Conservation (phyloP, 2,797 vertebrate species). For the Sardinella longiceps region DNA sequence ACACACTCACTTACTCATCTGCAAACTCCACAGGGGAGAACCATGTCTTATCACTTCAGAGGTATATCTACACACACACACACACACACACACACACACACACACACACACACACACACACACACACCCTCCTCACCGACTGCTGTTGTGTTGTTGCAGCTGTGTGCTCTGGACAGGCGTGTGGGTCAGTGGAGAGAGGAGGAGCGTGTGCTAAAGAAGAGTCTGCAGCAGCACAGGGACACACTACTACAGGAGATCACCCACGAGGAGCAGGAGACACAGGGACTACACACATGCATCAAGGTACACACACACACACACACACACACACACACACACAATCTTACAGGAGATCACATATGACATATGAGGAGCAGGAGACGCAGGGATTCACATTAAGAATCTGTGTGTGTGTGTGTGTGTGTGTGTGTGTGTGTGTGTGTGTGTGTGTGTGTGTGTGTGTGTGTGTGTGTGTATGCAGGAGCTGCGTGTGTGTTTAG, state of each 20-base stretch:
- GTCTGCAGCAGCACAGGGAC: constrained; percentile 68
- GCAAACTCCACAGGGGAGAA: constrained; percentile 64
- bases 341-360: background rate
- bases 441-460: background rate
- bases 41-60: background rate
- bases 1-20: background rate
- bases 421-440: background rate
- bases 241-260: constrained; percentile 73
- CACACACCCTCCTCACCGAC: background rate
- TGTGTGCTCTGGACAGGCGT: constrained; percentile 69
- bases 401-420: background rate
- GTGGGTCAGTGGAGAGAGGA: constrained; percentile 73
- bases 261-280: constrained; percentile 74
- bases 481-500: constrained; percentile 76
- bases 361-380: background rate
- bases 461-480: constrained; percentile 52
- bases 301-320: constrained; percentile 61
- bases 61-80: constrained; percentile 68
- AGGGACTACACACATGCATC: constrained; percentile 72
- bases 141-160: constrained; percentile 47
- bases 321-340: constrained; percentile 23
- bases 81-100: constrained; percentile 72
- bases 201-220: constrained; percentile 69
- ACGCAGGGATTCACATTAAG: background rate
- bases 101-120: constrained; percentile 60